Evolutionary conservation across 2,113 vertebrate genomes (phyloP).

Genomic region (Lasiurus borealis): DNA sequence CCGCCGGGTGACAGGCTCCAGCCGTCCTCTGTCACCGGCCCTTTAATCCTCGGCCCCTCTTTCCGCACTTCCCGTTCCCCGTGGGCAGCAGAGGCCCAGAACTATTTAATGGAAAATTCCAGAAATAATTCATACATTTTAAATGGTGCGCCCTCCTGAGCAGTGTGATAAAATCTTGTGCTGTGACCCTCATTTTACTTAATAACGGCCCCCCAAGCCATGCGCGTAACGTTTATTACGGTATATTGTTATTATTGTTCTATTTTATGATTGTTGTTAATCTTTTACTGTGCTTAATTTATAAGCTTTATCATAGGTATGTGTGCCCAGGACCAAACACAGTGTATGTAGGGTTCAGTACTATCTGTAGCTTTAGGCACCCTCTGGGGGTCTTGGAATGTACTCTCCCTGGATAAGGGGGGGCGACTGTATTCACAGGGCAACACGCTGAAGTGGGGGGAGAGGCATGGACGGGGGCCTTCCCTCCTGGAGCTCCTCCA

Average conservation of each 20-base stretch:
- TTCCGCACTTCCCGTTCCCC: not conserved
- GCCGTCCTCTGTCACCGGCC: not conserved
- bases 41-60: not conserved
- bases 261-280: too few relatives aligned
- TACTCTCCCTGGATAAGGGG: not conserved
- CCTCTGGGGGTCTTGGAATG: not conserved
- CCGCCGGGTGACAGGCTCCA: not conserved
- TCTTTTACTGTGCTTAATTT: not conserved
- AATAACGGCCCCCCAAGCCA: not conserved
- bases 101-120: not conserved
- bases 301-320: not conserved
- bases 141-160: not conserved
- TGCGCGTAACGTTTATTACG: not conserved
- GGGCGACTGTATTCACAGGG: not conserved
- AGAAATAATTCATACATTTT: not conserved
- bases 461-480: too few relatives aligned
- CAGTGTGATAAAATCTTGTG: not conserved
- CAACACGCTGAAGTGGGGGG: not conserved
- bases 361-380: not conserved
- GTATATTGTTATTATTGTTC: too few relatives aligned
- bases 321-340: not conserved
- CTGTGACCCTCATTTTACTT: not conserved
- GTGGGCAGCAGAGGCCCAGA: not conserved
- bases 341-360: not conserved
- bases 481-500: not conserved